Conservation (phyloP, 2,888 invertebrate species). For the Mellilla xanthometata region DNA sequence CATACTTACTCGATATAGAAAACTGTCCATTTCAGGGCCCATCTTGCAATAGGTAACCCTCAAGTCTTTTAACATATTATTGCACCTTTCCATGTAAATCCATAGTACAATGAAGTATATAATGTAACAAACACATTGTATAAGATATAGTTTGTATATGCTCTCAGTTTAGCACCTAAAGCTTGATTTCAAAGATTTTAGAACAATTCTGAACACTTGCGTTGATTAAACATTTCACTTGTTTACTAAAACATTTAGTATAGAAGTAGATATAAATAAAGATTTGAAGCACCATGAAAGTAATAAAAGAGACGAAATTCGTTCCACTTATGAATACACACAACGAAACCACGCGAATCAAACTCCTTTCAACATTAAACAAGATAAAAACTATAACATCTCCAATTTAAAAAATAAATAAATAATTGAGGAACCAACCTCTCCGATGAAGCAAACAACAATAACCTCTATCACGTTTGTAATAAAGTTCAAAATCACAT, state of each 20-base stretch:
- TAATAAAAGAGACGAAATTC: slow-evolving; percentile 5
- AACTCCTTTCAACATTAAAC: too few species aligned
- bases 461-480: background rate
- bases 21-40: too few species aligned
- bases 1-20: too few species aligned
- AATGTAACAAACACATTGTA: slow-evolving; percentile 22
- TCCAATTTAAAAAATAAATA: background rate
- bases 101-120: slow-evolving; percentile 17
- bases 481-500: background rate
- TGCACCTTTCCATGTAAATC: slow-evolving; percentile 21
- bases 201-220: slow-evolving; percentile 74
- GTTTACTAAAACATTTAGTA: slow-evolving; percentile 25
- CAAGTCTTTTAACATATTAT: background rate
- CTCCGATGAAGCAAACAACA: background rate
- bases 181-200: slow-evolving; percentile 59
- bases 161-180: slow-evolving; percentile 67
- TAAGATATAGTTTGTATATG: slow-evolving; percentile 43
- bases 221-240: slow-evolving; percentile 46
- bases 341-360: background rate
- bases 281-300: slow-evolving; percentile 30
- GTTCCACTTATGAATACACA: background rate
- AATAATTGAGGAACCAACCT: slow-evolving; percentile 5
- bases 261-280: slow-evolving; percentile 12
- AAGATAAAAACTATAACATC: too few species aligned
- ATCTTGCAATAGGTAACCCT: too few species aligned